Evolutionary conservation across 30 jellyfish, hydroid and myxozoan genomes (phyloP).

Genomic region (Catostylus mosaicus): DNA sequence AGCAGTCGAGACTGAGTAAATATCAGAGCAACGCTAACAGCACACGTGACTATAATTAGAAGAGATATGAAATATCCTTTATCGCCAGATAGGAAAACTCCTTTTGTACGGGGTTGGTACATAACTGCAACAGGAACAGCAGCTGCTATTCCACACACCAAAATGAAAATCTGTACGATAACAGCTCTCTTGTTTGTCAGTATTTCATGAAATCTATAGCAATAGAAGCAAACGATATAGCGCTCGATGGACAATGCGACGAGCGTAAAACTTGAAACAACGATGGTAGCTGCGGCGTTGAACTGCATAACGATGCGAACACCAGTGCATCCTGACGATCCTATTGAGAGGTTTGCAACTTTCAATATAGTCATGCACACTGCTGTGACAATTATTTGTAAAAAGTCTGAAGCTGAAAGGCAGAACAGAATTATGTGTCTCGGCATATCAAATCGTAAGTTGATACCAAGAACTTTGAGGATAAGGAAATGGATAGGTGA

Average conservation of each 20-base stretch:
- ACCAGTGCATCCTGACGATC: background rate
- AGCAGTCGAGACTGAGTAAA: background rate
- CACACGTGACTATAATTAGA: background rate
- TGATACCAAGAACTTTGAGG: background rate
- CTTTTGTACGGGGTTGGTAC: too few species aligned
- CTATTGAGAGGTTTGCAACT: background rate
- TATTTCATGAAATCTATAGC: background rate
- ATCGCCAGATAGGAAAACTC: too few species aligned
- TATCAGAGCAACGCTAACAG: background rate
- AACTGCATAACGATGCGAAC: background rate
- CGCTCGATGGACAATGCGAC: conserved; percentile 20
- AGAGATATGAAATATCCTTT: too few species aligned
- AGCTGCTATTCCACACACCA: background rate
- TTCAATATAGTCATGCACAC: background rate
- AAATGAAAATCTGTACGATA: background rate
- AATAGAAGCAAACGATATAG: conserved; percentile 8
- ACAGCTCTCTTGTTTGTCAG: background rate
- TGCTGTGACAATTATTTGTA: background rate
- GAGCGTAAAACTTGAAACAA: background rate
- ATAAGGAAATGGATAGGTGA: background rate
- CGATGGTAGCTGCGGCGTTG: background rate
- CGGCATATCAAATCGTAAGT: background rate
- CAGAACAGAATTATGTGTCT: background rate
- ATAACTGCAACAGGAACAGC: too few species aligned
- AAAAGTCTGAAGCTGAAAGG: conserved; percentile 1